Base-by-base conservation (phyloP, 1,140 invertebrate species). In the Sminthurides bifidus region DNA sequence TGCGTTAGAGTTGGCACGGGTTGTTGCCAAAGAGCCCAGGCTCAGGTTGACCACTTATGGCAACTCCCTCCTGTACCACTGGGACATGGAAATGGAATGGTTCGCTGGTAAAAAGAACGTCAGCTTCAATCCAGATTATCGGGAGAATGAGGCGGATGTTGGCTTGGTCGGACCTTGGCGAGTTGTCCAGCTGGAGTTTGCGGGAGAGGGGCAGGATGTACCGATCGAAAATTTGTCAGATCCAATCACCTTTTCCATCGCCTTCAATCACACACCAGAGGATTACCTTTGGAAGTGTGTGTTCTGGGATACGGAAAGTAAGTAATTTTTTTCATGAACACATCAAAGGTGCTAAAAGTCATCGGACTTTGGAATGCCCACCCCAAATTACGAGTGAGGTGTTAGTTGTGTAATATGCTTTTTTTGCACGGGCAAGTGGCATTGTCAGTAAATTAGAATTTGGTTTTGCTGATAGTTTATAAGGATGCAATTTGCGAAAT, bases 241-340 rank as follows among this genome's bases (percentile, higher is more conserved):
- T 23, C 71, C 73, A 3, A 67, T 76, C 1, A 54, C 62, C 10
- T 75, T 72, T 48, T 63, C 65, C 24, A 62, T 75, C 14, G 60
- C 68, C 55, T 66, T 44, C 52, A 40, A 58, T 38, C 27, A 29
- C 61, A 52, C 64, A 66, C 19, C 41, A 54, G 58, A 67, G 60
- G 59, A 37, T 50, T 30, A 54, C 27, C 26, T 66, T 66, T 62
- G 68, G 30, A 33, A 26, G 0, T 76, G 75, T 65, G 74, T 72
- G 5, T 76, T 69, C 56, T 76, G 75, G 75, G 66, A 75, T 53
- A 60, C 64, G 23, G 38, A 63, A 35, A 67, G 74, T 75, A 68
- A 67, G 21, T 2, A 21, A 17, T 8, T 10, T 14, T 31, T 15
- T 65, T 66, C 30, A 50, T 19, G 23, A 14, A 40, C 26, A 35